Evolutionary conservation across 2,113 vertebrate genomes (phyloP).

Genomic region (Lepidiolamprologus cunningtoni): DNA sequence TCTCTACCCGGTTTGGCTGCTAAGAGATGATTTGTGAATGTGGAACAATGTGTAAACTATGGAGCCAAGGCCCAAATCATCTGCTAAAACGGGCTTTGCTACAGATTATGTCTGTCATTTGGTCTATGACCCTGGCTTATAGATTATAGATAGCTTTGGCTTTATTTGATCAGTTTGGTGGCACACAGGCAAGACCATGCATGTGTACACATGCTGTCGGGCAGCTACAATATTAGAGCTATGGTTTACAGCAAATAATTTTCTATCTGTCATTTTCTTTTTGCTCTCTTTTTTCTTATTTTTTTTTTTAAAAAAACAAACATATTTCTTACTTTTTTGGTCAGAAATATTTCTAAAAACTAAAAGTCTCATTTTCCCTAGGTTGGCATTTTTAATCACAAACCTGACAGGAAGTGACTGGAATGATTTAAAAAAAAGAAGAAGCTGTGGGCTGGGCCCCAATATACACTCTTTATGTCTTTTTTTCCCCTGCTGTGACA

Average conservation of each 20-base stretch:
- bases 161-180: conserved; percentile 55
- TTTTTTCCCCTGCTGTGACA: not conserved
- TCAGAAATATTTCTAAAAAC: not conserved
- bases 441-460: not conserved
- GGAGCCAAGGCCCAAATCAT: conserved; percentile 61
- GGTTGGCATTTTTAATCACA: not conserved
- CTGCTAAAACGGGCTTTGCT: conserved; percentile 51
- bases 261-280: not conserved
- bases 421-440: not conserved
- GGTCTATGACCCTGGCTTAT: conserved; percentile 53
- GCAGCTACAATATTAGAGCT: not conserved
- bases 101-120: conserved; percentile 60
- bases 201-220: not conserved
- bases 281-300: not conserved
- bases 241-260: not conserved
- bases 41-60: conserved; percentile 64
- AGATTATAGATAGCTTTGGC: conserved; percentile 69
- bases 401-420: not conserved
- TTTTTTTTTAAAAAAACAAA: too few relatives aligned
- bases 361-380: not conserved
- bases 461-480: not conserved
- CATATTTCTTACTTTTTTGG: not conserved
- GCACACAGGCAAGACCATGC: not conserved
- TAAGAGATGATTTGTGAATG: conserved; percentile 51
- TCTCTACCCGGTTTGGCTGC: not conserved